Evolutionary conservation across 2,113 vertebrate species (phyloP).

Genomic region (Hepsetus odoe): DNA sequence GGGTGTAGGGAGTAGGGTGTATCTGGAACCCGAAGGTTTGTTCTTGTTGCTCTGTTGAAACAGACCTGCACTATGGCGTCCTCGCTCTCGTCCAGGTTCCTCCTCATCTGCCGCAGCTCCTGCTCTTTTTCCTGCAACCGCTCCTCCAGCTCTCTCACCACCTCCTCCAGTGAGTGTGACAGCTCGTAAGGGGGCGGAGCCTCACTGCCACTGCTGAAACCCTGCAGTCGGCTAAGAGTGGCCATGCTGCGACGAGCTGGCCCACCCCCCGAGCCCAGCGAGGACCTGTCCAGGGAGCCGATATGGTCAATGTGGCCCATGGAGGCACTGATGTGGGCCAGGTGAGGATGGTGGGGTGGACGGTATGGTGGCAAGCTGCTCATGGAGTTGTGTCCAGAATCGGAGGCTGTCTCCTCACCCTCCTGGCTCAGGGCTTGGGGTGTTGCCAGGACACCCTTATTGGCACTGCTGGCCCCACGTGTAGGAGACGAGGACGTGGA

Average conservation of each 20-base stretch:
- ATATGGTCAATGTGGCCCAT: slow-evolving; percentile 95
- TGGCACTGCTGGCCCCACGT: slow-evolving; percentile 68
- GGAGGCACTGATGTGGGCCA: slow-evolving; percentile 90
- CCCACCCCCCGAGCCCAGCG: slow-evolving; percentile 76
- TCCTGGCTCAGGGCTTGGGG: slow-evolving; percentile 78
- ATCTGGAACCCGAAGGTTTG: too few species aligned
- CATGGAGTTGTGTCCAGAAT: slow-evolving; percentile 90
- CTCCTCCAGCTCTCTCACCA: slow-evolving; percentile 87
- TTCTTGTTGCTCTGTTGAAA: too few species aligned
- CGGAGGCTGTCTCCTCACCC: slow-evolving; percentile 79
- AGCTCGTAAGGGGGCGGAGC: slow-evolving; percentile 88
- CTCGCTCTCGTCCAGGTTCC: slow-evolving; percentile 87
- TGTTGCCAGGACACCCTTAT: slow-evolving; percentile 71
- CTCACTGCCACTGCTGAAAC: slow-evolving; percentile 71
- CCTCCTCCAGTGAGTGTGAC: slow-evolving; percentile 85
- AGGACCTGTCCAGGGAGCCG: slow-evolving; percentile 85
- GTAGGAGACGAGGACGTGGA: slow-evolving; percentile 83
- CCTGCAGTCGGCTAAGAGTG: slow-evolving; percentile 82
- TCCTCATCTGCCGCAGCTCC: slow-evolving; percentile 89
- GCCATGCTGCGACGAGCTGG: slow-evolving; percentile 81
- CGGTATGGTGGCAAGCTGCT: slow-evolving; percentile 88
- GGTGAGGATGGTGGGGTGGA: slow-evolving; percentile 82
- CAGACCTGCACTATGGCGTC: slow-evolving; percentile 90
- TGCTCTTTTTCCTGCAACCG: slow-evolving; percentile 87
- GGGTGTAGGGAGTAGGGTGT: too few species aligned